phyloP scores from a whole-genome alignment of 1,140 invertebrate genomes.

The Dysdera silvatica region DNA sequence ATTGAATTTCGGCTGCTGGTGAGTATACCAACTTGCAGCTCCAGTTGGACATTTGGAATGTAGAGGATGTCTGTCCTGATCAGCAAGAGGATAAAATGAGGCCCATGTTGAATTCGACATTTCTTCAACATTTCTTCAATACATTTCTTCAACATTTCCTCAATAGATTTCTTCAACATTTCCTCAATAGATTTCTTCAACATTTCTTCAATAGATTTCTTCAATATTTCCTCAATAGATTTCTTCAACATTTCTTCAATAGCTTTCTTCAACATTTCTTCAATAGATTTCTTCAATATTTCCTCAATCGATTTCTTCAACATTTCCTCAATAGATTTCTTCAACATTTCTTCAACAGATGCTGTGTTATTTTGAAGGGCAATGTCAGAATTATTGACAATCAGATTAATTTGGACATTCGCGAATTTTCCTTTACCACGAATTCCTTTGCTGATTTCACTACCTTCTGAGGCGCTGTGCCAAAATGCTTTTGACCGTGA shows the following conservation, averaged over 20 bases:
- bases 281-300: no score
- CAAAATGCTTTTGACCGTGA: background rate
- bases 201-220: no score
- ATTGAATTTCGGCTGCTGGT: background rate
- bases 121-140: no score
- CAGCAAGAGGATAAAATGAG: background rate
- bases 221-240: no score
- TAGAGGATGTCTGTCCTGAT: background rate
- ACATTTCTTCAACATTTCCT: no score
- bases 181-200: no score
- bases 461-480: background rate
- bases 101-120: background rate
- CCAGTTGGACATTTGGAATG: constrained; percentile 1
- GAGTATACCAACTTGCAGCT: background rate
- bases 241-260: no score
- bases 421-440: background rate
- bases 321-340: no score
- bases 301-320: no score
- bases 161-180: no score
- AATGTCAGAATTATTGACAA: background rate
- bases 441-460: background rate
- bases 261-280: no score
- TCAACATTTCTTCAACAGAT: constrained; percentile 3
- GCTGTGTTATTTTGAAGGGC: background rate
- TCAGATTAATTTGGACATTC: background rate